These are phyloP conservation scores for Galagoides demidoff DNA, from an alignment of 2,797 vertebrate species.

Conservation along the genomic window DNA sequence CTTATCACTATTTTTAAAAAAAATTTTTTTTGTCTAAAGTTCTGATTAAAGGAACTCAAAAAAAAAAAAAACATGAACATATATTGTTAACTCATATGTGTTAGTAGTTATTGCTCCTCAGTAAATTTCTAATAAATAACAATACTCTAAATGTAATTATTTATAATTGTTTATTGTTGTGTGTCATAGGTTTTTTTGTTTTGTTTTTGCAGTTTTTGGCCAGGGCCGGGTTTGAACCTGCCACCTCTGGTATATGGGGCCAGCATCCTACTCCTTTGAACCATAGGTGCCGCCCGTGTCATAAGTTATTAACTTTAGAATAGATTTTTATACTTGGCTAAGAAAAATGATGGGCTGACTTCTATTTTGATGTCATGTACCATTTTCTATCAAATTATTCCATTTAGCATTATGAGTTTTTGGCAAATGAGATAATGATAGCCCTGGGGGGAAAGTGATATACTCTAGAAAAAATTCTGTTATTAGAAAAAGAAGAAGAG, in stretches of 20 bases:
- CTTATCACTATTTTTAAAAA: neutral
- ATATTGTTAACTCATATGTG: neutral
- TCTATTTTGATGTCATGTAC: neutral
- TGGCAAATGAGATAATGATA: conserved; percentile 53
- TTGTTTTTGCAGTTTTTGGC: no score
- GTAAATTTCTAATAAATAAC: neutral
- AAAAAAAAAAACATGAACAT: neutral
- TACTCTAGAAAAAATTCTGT: conserved; percentile 36
- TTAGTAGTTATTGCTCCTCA: neutral
- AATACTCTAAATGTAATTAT: neutral
- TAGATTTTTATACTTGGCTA: neutral
- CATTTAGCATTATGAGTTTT: conserved; percentile 43
- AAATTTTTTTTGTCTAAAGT: neutral
- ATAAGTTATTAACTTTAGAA: neutral
- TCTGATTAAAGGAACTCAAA: neutral
- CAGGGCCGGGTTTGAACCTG: no score
- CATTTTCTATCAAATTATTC: conserved; percentile 46
- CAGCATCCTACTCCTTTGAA: no score
- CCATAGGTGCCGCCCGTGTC: neutral
- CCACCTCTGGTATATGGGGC: no score
- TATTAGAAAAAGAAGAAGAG: conserved; percentile 33
- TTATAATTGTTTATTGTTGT: conserved; percentile 4
- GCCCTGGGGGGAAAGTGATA: neutral
- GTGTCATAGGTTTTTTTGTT: neutral
- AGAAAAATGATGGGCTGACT: neutral